Percentiles rank a stretch among this genome's conserved stretches.
These are phyloP conservation scores for Tigriopus californicus DNA, from an alignment of 2,888 invertebrate species.

Conservation along the genomic window DNA sequence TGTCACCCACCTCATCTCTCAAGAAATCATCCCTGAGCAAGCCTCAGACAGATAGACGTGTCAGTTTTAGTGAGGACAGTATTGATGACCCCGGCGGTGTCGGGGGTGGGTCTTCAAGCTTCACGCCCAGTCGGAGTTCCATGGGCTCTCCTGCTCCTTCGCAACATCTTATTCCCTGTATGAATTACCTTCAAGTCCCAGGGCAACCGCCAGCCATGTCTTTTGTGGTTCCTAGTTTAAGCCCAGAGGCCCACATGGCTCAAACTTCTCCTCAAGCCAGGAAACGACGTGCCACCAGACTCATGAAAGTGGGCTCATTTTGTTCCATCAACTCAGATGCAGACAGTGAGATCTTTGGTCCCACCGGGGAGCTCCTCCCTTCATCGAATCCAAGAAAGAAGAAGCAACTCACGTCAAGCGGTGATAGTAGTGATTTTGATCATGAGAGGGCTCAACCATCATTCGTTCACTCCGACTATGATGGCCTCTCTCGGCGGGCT, in stretches of 20 bases:
- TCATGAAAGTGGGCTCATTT: neutral
- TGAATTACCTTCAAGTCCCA: neutral
- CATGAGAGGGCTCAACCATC: neutral
- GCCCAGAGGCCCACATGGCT: neutral
- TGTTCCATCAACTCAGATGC: slow-evolving; percentile 12
- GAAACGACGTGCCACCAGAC: neutral
- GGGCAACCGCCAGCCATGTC: neutral
- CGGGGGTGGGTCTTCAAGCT: no score
- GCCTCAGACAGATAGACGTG: neutral
- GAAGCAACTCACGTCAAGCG: no score
- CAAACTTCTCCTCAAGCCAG: neutral
- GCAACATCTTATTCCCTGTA: no score
- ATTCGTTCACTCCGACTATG: no score
- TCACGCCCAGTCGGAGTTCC: no score
- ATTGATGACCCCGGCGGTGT: no score
- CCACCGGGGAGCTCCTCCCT: neutral
- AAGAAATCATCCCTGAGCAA: no score
- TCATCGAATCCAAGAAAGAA: no score
- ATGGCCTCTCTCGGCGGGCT: neutral
- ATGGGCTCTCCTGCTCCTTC: no score
- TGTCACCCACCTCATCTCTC: no score
- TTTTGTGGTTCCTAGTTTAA: neutral
- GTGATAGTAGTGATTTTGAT: neutral
- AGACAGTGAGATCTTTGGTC: slow-evolving; percentile 13
- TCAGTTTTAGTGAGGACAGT: neutral